Percentiles rank a stretch among this genome's conserved stretches.
These are phyloP conservation scores for Peromyscus eremicus DNA, from an alignment of 2,797 vertebrate genomes.

Conservation along the genomic window DNA sequence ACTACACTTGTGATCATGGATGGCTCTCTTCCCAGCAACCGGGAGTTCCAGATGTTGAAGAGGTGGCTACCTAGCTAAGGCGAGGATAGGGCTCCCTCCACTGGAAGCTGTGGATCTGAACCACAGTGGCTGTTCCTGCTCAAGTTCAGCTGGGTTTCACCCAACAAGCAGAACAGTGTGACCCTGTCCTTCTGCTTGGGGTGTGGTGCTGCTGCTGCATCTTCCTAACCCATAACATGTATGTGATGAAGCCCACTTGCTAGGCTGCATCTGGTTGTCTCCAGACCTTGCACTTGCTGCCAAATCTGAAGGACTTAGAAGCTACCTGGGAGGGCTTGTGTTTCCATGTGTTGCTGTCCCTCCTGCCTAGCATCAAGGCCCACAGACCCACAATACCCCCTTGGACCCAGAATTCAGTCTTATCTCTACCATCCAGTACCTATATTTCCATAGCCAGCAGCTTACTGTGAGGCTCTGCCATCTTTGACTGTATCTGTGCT, in stretches of 20 bases:
- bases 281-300: accelerated
- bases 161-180: too few relatives aligned
- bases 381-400: background rate
- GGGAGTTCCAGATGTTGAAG: background rate
- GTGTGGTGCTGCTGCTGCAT: accelerated
- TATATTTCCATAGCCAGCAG: background rate
- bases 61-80: background rate
- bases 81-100: background rate
- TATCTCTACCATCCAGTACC: accelerated
- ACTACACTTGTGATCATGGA: accelerated
- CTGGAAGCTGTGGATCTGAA: background rate
- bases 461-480: accelerated
- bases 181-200: background rate
- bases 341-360: background rate
- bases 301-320: background rate
- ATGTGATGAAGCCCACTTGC: accelerated
- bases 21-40: background rate
- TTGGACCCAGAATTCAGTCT: background rate
- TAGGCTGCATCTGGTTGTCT: background rate
- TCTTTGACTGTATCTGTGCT: background rate
- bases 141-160: background rate
- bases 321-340: accelerated
- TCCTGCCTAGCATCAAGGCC: too few relatives aligned
- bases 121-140: background rate
- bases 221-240: accelerated